These are phyloP conservation scores for Himalopsyche anomala DNA, from an alignment of 2,888 invertebrate species.

Conservation along the genomic window DNA sequence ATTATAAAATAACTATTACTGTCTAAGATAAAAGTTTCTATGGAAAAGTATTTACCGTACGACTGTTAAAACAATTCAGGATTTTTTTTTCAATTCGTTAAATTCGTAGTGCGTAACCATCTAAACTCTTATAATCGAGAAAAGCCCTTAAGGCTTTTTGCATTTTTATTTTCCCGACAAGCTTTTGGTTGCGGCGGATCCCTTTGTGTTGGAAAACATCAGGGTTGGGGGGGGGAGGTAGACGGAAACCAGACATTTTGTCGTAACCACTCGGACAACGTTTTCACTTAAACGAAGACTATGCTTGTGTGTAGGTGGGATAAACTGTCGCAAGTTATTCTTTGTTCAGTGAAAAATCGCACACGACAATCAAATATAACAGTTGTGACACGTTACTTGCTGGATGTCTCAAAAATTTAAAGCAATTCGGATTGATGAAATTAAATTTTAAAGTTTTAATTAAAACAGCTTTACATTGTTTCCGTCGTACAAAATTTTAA, in stretches of 20 bases:
- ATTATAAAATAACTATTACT: no score
- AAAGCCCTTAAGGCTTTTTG: constrained; percentile 36
- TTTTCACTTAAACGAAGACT: neutral
- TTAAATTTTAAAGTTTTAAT: no score
- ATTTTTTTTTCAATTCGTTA: no score
- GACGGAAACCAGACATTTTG: constrained; percentile 16
- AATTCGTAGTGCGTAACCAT: constrained; percentile 3
- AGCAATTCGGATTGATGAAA: no score
- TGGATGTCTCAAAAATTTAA: no score
- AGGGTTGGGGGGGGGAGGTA: neutral
- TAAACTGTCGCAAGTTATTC: neutral
- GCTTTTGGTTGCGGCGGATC: constrained; percentile 33
- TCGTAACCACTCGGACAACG: constrained; percentile 36
- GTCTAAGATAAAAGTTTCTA: no score
- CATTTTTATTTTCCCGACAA: constrained; percentile 39
- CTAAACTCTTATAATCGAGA: constrained; percentile 23
- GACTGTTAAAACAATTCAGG: no score
- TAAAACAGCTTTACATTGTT: no score
- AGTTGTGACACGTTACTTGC: no score
- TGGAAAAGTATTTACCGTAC: no score
- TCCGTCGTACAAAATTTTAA: no score
- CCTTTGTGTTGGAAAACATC: neutral
- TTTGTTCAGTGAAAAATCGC: neutral
- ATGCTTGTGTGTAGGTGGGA: neutral
- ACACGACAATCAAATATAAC: neutral